These are phyloP conservation scores for Scalopus aquaticus DNA, from an alignment of 2,113 vertebrate species.

Conservation along the genomic window DNA sequence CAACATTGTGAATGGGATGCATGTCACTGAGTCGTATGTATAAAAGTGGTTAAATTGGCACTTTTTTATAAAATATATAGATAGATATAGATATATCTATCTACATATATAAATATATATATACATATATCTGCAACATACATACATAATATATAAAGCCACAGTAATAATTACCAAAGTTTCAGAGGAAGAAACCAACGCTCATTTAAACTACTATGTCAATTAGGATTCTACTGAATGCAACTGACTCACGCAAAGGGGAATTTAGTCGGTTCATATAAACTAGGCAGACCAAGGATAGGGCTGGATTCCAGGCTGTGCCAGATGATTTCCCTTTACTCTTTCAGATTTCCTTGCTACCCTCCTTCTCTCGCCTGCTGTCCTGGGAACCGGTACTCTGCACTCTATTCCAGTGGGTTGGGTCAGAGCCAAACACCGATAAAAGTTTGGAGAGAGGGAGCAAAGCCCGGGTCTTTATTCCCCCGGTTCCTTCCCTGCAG, in stretches of 20 bases:
- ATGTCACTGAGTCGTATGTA: neutral
- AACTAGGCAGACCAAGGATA: too few species aligned
- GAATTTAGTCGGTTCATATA: neutral
- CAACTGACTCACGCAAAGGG: neutral
- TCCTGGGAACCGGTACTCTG: neutral
- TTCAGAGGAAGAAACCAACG: neutral
- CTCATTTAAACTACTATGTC: neutral
- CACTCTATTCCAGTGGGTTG: neutral
- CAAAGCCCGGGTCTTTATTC: neutral
- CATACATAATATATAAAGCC: too few species aligned
- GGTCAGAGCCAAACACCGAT: neutral
- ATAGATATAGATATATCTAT: too few species aligned
- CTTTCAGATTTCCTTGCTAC: neutral
- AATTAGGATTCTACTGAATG: neutral
- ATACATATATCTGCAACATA: too few species aligned
- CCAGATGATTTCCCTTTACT: neutral
- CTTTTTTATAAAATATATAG: neutral
- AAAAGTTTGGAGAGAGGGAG: neutral
- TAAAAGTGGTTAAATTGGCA: neutral
- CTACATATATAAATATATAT: too few species aligned
- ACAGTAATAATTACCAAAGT: neutral
- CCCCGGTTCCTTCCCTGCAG: neutral
- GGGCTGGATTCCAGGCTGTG: neutral
- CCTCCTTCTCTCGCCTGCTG: neutral
- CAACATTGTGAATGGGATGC: neutral